phyloP scores from a whole-genome alignment of 1,140 invertebrate species.

The Ceratosolen solmsi region DNA sequence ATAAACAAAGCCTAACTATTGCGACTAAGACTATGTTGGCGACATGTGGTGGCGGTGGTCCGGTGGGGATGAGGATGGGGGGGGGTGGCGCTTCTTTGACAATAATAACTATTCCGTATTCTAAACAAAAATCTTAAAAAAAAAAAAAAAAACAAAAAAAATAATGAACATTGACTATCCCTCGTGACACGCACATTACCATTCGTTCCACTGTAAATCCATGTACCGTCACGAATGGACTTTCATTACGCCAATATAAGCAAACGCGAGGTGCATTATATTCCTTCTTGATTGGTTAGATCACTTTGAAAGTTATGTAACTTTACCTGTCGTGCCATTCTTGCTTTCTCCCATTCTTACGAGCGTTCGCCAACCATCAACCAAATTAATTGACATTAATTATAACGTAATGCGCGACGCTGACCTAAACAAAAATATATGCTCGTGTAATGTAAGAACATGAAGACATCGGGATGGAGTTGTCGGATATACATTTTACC shows the following conservation, averaged over 20 bases:
- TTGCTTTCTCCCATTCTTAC: conserved; percentile 61
- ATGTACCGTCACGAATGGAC: background rate
- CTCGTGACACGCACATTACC: too few relatives aligned
- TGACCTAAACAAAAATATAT: background rate
- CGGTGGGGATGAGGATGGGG: too few relatives aligned
- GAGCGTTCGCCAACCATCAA: background rate
- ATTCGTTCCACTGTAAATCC: too few relatives aligned
- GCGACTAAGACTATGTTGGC: too few relatives aligned
- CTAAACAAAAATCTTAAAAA: background rate
- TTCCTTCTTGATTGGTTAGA: conserved; percentile 65
- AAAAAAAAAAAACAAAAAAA: too few relatives aligned
- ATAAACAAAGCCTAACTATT: too few relatives aligned
- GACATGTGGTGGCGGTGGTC: too few relatives aligned
- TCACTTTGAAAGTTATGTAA: conserved; percentile 62
- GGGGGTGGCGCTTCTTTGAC: too few relatives aligned
- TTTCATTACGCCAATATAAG: conserved; percentile 41
- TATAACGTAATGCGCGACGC: too few relatives aligned
- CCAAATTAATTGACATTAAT: background rate
- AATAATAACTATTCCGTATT: background rate
- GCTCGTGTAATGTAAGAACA: background rate
- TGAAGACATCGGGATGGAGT: background rate
- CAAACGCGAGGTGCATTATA: background rate
- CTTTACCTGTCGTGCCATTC: background rate
- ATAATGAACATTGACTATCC: too few relatives aligned
- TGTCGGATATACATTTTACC: background rate